Base-by-base conservation (phyloP, 2,797 vertebrate species). In the Chrysocyon brachyurus region DNA sequence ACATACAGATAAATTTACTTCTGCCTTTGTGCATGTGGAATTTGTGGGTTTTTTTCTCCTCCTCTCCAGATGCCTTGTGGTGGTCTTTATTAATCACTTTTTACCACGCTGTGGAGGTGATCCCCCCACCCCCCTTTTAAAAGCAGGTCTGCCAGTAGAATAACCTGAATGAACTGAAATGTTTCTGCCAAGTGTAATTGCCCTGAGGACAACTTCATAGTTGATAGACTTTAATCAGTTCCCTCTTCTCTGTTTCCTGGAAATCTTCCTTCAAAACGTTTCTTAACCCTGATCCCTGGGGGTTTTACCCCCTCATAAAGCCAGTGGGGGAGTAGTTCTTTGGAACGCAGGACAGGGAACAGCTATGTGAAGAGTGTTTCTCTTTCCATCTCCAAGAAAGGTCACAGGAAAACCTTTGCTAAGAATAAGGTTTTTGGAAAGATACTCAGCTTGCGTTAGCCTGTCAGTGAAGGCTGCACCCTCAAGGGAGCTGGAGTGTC, bases 351-450 rank as follows among this genome's bases (percentile, higher is more conserved):
- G n/a, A 15, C 28, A 46, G 84, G 63, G 70, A 92, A 68, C 22
- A 83, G 66, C 64, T 59, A 46, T 15, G 66, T 36, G 84, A 81
- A n/a, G 66, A 36, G 14, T 73, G 14, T 91, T 78, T 86, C 26
- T 91, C 83, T 94, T 97, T 96, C 75, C 68, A 63, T 90, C 36
- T 85, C 52, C 36, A 77, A 40, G 81, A 91, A 97, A 96, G 64
- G 56, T 89, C 79, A 33, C 12, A 85, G 93, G 64, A 87, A 96
- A 95, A 85, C 54, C 63, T 95, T 90, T 81, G 68, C 90, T 70
- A 19, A 85, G 91, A 82, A 82, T 31, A 63, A 86, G 52, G 9
- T 59, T 86, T 82, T 72, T 87, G 89, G 75, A 85, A 84, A 73
- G 49, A 87, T 5, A 17, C 33, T 33, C 0, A 28, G 64, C 28